Base-by-base conservation (phyloP, 2,113 vertebrate species). In the Tringa solitaria region DNA sequence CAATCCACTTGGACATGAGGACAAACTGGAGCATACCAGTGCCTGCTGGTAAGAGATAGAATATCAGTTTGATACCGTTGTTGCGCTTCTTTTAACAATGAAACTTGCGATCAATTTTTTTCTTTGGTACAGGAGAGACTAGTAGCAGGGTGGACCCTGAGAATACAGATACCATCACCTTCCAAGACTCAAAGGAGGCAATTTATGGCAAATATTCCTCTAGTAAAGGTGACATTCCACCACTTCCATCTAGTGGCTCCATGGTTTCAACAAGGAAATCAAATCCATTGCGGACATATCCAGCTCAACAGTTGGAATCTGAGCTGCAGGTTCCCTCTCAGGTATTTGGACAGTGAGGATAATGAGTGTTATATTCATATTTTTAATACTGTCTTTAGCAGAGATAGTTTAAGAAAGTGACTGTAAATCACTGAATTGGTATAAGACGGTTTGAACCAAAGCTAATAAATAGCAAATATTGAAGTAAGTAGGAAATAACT, bases 241-340 rank as follows among this genome's bases (percentile, higher is more conserved):
- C 95, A 0, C 95, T 97, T 61, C 96, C 96, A 24, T 64, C 97
- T 65, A 84, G 95, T 85, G 89, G 45, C 51, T 97, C 97, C 1
- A 6, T 83, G 59, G 68, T 53, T 64, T 93, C 95, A 27, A n/a
- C 95, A 33, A 86, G 86, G 53, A 95, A 82, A 33, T 28, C 51
- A 28, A 57, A 73, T 68, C 22, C 57, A 1, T 21, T 21, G 14
- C 37, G 91, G 65, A 88, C 4, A 0, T 57, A 28, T 19, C 37
- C 50, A 33, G 53, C 69, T 64, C 86, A 91, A 50, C 88, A 56
- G 32, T 13, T 50, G 56, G 70, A 50, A 43, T 35, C 46, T 26
- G 57, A 87, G 46, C 43, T 50, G 63, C 70, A 74, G 48, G 4
- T 35, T 67, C n/a, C 43, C 23, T n/a, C 72, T 68, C 94, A 97